Percentiles rank a stretch among this genome's conserved stretches.
phyloP scores from a whole-genome alignment of 2,797 vertebrate species.

The Lithobates sylvaticus region DNA sequence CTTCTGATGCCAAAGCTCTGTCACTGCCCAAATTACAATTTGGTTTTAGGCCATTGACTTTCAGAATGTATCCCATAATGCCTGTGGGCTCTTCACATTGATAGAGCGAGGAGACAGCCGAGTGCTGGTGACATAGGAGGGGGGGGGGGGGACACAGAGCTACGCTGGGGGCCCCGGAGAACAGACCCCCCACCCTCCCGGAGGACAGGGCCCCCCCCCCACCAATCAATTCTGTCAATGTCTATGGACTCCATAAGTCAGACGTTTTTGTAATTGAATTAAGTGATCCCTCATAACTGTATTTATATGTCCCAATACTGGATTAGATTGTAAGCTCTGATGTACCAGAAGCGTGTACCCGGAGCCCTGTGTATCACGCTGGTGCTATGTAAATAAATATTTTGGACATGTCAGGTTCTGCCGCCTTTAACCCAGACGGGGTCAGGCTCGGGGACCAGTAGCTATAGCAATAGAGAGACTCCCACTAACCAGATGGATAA shows the following conservation, averaged over 20 bases:
- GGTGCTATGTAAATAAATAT: too few species aligned
- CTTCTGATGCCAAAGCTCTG: slow-evolving; percentile 56
- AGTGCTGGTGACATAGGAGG: slow-evolving; percentile 24
- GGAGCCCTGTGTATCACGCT: too few species aligned
- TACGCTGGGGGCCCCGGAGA: background rate
- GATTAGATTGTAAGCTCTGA: too few species aligned
- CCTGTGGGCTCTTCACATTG: slow-evolving; percentile 50
- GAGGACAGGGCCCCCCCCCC: background rate
- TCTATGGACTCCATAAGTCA: background rate
- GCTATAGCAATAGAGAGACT: too few species aligned
- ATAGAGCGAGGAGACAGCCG: slow-evolving; percentile 14
- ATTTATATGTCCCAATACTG: too few species aligned
- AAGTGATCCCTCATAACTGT: too few species aligned
- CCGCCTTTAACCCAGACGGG: too few species aligned
- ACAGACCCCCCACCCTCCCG: background rate
- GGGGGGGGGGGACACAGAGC: background rate
- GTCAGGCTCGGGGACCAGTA: too few species aligned
- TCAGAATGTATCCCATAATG: slow-evolving; percentile 60
- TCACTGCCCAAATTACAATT: slow-evolving; percentile 62
- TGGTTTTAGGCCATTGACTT: slow-evolving; percentile 63
- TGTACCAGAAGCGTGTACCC: too few species aligned
- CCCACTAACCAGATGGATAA: too few species aligned
- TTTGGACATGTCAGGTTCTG: too few species aligned
- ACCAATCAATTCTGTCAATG: background rate
- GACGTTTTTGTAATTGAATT: too few species aligned